Conservation (phyloP, 2,797 vertebrate genomes). For the Lepilemur ruficaudatus region DNA sequence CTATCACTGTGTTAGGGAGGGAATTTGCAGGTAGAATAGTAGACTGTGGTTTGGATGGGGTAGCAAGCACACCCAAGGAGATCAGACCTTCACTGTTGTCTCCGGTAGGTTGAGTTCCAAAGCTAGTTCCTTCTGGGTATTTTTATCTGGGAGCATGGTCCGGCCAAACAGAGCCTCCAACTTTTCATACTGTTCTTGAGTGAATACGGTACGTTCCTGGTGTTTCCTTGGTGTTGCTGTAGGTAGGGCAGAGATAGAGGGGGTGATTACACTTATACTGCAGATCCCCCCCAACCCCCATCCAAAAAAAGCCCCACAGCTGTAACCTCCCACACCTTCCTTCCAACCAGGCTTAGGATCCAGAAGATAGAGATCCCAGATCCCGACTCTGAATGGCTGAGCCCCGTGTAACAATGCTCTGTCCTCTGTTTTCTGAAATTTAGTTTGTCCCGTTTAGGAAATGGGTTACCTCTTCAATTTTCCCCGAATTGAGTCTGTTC, state of each 20-base stretch:
- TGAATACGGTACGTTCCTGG: neutral
- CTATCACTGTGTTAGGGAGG: neutral
- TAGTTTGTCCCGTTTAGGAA: neutral
- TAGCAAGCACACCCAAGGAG: neutral
- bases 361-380: neutral
- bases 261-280: neutral
- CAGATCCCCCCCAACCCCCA: neutral
- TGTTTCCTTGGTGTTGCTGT: neutral
- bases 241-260: neutral
- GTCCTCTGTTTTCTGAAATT: neutral
- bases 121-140: neutral
- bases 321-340: neutral
- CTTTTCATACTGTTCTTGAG: neutral
- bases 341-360: neutral
- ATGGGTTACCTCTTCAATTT: neutral
- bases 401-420: neutral
- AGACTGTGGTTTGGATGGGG: neutral
- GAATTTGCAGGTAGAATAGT: neutral
- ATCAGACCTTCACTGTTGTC: neutral
- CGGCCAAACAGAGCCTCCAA: constrained; percentile 3
- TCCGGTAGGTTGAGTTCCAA: neutral
- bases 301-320: neutral
- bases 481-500: neutral
- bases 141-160: constrained; percentile 20
- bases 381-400: neutral